A percentile compares a stretch with the other conserved stretches of the same genome.
phyloP scores from a whole-genome alignment of 2,113 vertebrate species.

The Raja brachyura region DNA sequence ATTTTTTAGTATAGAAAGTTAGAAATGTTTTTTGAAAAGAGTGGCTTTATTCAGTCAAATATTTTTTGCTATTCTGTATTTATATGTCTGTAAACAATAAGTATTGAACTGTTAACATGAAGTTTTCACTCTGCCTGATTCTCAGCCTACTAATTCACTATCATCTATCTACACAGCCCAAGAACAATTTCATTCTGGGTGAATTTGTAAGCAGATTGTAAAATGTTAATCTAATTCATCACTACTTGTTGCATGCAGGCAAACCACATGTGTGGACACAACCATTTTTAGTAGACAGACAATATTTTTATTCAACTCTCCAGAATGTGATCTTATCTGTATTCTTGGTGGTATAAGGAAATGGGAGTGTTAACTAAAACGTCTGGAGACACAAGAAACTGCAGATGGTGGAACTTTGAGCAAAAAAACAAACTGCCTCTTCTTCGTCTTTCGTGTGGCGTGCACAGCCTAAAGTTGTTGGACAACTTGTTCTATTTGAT shows the following conservation, averaged over 20 bases:
- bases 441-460: too few relatives aligned
- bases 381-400: too few relatives aligned
- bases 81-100: neutral
- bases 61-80: neutral
- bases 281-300: neutral
- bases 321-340: neutral
- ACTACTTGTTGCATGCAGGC: neutral
- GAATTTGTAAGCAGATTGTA: neutral
- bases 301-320: neutral
- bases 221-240: neutral
- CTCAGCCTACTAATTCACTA: neutral
- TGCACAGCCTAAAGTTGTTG: too few relatives aligned
- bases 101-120: neutral
- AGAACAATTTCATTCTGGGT: neutral
- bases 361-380: neutral
- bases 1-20: neutral
- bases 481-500: too few relatives aligned
- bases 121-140: neutral
- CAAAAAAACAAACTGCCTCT: too few relatives aligned
- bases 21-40: neutral
- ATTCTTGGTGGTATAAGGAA: neutral
- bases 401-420: too few relatives aligned
- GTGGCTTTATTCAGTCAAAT: neutral
- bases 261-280: neutral
- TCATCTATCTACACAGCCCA: neutral